These are phyloP conservation scores for Drosophila rufa DNA, from an alignment of 1,140 invertebrate genomes.

Conservation along the genomic window DNA sequence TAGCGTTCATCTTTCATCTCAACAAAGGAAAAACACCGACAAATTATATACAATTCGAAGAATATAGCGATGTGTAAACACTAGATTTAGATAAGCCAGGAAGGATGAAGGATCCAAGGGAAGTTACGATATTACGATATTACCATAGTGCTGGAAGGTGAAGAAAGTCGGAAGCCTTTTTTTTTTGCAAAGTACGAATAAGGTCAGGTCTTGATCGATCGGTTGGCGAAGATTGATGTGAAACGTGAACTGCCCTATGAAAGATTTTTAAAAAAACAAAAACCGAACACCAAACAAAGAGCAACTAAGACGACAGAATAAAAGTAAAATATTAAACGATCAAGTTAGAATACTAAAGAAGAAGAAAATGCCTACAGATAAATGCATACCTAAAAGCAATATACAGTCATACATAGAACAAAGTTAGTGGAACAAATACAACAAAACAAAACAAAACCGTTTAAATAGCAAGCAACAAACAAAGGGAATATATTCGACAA, in stretches of 20 bases:
- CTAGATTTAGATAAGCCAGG: constrained; percentile 23
- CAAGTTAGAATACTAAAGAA: constrained; percentile 35
- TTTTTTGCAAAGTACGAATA: constrained; percentile 41
- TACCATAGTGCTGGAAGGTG: neutral
- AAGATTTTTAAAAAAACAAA: constrained; percentile 62
- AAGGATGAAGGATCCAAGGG: constrained; percentile 13
- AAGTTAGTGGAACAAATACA: constrained; percentile 66
- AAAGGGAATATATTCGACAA: constrained; percentile 60
- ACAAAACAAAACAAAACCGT: constrained; percentile 11
- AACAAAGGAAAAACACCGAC: constrained; percentile 45
- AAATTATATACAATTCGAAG: constrained; percentile 64
- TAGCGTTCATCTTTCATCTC: constrained; percentile 41
- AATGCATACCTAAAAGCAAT: constrained; percentile 68
- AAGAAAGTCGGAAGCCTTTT: constrained; percentile 6
- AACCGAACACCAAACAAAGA: constrained; percentile 33
- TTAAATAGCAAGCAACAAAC: constrained; percentile 43
- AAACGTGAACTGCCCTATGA: constrained; percentile 79
- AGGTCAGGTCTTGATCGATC: constrained; percentile 22
- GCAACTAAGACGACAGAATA: constrained; percentile 21
- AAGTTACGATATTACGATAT: constrained; percentile 13
- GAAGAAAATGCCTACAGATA: constrained; percentile 43
- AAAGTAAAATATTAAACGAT: constrained; percentile 16
- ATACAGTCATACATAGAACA: constrained; percentile 55
- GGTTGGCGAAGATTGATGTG: constrained; percentile 57
- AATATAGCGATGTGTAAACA: constrained; percentile 35